These are phyloP conservation scores for Ferdinandea cuprea DNA, from an alignment of 2,888 invertebrate species.

Conservation along the genomic window DNA sequence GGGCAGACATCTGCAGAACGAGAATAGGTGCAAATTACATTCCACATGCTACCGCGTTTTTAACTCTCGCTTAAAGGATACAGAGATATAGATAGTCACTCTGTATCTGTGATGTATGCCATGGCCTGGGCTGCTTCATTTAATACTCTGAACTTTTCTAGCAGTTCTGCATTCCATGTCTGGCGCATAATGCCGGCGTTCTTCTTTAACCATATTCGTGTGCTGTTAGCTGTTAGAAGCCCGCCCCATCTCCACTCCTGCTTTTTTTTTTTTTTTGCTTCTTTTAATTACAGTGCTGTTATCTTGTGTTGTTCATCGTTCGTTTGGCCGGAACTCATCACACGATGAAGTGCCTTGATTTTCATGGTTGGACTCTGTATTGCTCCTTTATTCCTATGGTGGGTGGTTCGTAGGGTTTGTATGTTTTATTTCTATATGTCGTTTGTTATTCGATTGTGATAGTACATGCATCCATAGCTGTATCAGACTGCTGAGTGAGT, in stretches of 20 bases:
- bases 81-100: slow-evolving; percentile 30
- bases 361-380: slow-evolving; percentile 66
- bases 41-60: slow-evolving; percentile 71
- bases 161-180: slow-evolving; percentile 69
- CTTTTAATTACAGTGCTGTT: slow-evolving; percentile 72
- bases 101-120: slow-evolving; percentile 24
- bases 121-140: slow-evolving; percentile 57
- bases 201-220: slow-evolving; percentile 42
- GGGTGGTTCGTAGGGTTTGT: slow-evolving; percentile 13
- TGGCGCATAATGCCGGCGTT: slow-evolving; percentile 64
- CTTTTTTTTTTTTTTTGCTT: slow-evolving; percentile 16
- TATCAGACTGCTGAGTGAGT: slow-evolving; percentile 45
- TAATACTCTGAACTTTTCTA: slow-evolving; percentile 70
- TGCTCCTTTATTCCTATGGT: slow-evolving; percentile 58
- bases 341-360: slow-evolving; percentile 74
- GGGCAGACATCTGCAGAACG: slow-evolving; percentile 72
- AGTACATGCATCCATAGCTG: no score
- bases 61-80: slow-evolving; percentile 52
- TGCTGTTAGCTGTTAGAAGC: slow-evolving; percentile 5
- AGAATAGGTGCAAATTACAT: slow-evolving; percentile 74
- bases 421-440: slow-evolving; percentile 29
- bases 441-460: slow-evolving; percentile 56
- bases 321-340: slow-evolving; percentile 73
- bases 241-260: background rate
- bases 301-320: slow-evolving; percentile 74